Evolutionary conservation across 2,113 vertebrate genomes (phyloP).

Genomic region (Ictidomys tridecemlineatus): DNA sequence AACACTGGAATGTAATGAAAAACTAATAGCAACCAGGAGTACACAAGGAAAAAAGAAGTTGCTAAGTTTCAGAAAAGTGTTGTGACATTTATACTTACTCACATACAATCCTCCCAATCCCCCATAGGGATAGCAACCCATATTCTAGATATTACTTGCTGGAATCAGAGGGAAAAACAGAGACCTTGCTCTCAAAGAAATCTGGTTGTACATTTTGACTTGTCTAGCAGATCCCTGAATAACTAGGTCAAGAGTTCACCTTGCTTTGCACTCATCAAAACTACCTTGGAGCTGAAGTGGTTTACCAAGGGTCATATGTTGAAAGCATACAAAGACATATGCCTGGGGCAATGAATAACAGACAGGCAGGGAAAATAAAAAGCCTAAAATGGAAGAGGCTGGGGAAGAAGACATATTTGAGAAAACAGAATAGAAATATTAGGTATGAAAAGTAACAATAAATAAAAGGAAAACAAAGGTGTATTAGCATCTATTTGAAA

Average conservation of each 20-base stretch:
- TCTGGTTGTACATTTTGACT: not conserved
- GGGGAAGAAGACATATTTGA: not conserved
- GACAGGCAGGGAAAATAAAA: not conserved
- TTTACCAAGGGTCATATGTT: not conserved
- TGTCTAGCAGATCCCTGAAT: not conserved
- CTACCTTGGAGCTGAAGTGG: not conserved
- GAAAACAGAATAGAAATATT: conserved; percentile 41
- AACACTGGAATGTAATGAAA: conserved; percentile 52
- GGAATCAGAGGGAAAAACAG: not conserved
- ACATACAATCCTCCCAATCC: not conserved
- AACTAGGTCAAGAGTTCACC: not conserved
- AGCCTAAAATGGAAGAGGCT: not conserved
- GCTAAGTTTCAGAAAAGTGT: conserved; percentile 4
- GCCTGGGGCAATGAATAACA: not conserved
- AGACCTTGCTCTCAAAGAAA: conserved; percentile 5
- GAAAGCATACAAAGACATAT: not conserved
- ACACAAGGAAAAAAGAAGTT: conserved; percentile 32
- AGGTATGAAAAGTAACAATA: conserved; percentile 33
- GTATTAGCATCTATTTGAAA: conserved; percentile 45
- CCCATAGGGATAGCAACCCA: not conserved
- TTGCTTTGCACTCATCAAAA: not conserved
- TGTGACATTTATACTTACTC: not conserved
- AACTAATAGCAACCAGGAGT: not conserved
- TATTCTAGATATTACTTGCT: not conserved
- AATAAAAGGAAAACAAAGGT: conserved; percentile 43